A percentile compares a stretch with the other conserved stretches of the same genome.
These are phyloP conservation scores for Mormyrops attenuatus DNA, from an alignment of 2,797 vertebrate genomes.

Conservation along the genomic window DNA sequence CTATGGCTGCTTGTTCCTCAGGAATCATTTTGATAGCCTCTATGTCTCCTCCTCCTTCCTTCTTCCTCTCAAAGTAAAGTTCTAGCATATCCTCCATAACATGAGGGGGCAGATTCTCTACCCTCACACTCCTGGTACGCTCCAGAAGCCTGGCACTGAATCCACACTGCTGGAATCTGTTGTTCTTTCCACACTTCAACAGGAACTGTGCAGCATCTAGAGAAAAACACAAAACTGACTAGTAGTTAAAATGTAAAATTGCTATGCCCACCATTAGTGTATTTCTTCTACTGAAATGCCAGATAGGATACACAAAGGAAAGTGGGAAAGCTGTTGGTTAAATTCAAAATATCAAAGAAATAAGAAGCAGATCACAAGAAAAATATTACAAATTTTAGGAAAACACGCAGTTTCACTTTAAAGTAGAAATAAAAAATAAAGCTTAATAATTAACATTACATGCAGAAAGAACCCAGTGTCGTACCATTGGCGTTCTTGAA, in stretches of 20 bases:
- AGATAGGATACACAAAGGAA: not conserved
- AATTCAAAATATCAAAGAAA: not conserved
- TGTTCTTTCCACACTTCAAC: conserved; percentile 35
- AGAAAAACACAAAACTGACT: not conserved
- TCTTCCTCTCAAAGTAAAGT: conserved; percentile 70
- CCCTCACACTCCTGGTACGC: conserved; percentile 55
- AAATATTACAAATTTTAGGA: not conserved
- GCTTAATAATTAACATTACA: not conserved
- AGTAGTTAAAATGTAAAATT: not conserved
- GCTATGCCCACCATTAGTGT: too few species aligned
- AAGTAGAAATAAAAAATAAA: not conserved
- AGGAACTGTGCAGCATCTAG: conserved; percentile 55
- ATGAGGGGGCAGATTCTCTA: conserved; percentile 62
- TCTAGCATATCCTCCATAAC: conserved; percentile 50
- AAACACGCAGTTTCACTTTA: not conserved
- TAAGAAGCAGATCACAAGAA: not conserved
- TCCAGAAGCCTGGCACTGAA: conserved; percentile 58
- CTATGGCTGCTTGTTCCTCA: conserved; percentile 65
- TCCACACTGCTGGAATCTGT: conserved; percentile 42
- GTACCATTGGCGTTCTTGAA: conserved; percentile 47
- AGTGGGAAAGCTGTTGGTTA: not conserved
- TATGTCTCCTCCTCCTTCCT: conserved; percentile 41
- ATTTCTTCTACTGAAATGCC: not conserved
- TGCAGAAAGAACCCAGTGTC: not conserved
- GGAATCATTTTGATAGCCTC: conserved; percentile 46